Percentiles rank a stretch among this genome's conserved stretches.
Conservation (phyloP, 1,140 invertebrate genomes). For the Brachionus sp. region DNA sequence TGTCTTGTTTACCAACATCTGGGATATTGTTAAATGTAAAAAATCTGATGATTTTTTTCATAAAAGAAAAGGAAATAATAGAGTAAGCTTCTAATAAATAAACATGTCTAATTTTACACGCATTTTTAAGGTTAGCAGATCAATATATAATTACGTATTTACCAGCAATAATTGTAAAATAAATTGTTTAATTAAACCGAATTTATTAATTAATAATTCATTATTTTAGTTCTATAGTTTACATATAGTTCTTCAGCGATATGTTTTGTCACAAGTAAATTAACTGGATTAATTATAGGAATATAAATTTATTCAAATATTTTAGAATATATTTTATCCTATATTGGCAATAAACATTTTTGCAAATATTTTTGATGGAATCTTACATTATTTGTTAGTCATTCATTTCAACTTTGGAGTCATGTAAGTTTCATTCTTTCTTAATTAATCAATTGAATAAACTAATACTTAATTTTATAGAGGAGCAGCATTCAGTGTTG, state of each 20-base stretch:
- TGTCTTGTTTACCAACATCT: background rate
- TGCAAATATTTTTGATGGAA: background rate
- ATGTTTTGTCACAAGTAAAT: constrained; percentile 24
- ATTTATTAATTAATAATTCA: background rate
- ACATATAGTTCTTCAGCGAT: constrained; percentile 27
- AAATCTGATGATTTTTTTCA: constrained; percentile 20
- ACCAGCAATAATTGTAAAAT: constrained; percentile 9
- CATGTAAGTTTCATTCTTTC: background rate
- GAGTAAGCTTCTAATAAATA: background rate
- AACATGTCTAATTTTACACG: background rate
- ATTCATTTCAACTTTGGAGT: background rate
- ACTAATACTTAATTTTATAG: background rate
- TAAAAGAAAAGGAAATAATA: background rate
- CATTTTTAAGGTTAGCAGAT: constrained; percentile 6
- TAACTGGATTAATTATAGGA: background rate
- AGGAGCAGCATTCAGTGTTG: constrained; percentile 6
- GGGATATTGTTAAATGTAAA: constrained; percentile 36
- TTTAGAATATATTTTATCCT: constrained; percentile 35
- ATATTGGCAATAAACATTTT: constrained; percentile 15
- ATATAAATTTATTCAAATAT: background rate
- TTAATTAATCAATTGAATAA: background rate
- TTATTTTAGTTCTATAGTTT: constrained; percentile 10
- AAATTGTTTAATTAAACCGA: background rate
- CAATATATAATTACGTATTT: constrained; percentile 31
- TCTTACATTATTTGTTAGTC: constrained; percentile 9